Evolutionary conservation across 1,140 invertebrate species (phyloP).

Genomic region (Campoletis sonorensis): DNA sequence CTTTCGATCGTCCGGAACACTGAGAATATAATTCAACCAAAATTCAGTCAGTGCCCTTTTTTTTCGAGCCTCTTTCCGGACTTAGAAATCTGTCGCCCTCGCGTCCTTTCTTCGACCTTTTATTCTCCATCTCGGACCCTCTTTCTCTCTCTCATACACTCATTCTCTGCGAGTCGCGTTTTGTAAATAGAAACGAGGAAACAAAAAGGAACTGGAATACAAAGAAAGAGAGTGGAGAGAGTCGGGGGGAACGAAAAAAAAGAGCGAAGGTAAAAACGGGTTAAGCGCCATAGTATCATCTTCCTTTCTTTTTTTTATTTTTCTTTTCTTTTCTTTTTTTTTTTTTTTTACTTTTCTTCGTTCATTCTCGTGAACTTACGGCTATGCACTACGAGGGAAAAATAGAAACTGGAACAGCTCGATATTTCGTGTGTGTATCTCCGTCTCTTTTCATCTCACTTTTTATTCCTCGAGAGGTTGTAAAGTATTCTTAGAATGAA

Average conservation of each 20-base stretch:
- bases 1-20: too few relatives aligned
- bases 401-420: conserved; percentile 22
- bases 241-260: not conserved
- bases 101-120: too few relatives aligned
- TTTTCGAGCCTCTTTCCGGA: too few relatives aligned
- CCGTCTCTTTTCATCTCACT: conserved; percentile 27
- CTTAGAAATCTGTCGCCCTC: too few relatives aligned
- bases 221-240: conserved; percentile 36
- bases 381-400: not conserved
- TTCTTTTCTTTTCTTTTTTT: not conserved
- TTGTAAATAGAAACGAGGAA: not conserved
- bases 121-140: too few relatives aligned
- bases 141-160: not conserved
- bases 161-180: not conserved
- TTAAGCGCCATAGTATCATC: not conserved
- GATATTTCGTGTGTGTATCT: conserved; percentile 9
- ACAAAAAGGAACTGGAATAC: conserved; percentile 14
- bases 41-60: too few relatives aligned
- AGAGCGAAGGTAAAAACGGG: conserved; percentile 17
- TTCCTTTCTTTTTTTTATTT: not conserved
- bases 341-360: not conserved
- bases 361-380: not conserved
- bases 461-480: conserved; percentile 14
- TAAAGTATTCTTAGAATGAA: not conserved
- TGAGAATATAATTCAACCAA: too few relatives aligned